Percentiles rank a stretch among this genome's conserved stretches.
These are phyloP conservation scores for Clivina fossor DNA, from an alignment of 2,888 invertebrate species.

Conservation along the genomic window DNA sequence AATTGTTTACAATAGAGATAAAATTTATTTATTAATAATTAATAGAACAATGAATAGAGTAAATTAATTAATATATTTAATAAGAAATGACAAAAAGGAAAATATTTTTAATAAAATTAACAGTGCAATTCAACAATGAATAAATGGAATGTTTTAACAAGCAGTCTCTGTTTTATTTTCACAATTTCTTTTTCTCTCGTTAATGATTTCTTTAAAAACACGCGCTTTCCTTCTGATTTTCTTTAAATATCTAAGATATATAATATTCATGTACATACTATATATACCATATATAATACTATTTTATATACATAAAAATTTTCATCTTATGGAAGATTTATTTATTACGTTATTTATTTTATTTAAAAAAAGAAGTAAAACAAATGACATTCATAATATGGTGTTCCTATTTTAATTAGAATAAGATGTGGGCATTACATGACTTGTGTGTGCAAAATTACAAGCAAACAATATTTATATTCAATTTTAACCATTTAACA, in stretches of 20 bases:
- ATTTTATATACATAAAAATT: slow-evolving; percentile 31
- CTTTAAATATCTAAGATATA: slow-evolving; percentile 31
- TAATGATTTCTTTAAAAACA: slow-evolving; percentile 25
- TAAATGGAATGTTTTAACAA: slow-evolving; percentile 44
- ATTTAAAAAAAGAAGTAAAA: too few relatives aligned
- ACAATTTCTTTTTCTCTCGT: slow-evolving; percentile 12
- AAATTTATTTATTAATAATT: too few relatives aligned
- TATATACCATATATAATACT: too few relatives aligned
- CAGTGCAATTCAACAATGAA: slow-evolving; percentile 33
- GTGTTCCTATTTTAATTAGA: slow-evolving; percentile 32
- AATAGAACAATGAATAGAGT: too few relatives aligned
- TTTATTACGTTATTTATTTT: slow-evolving; percentile 28
- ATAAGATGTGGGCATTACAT: slow-evolving; percentile 19
- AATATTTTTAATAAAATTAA: slow-evolving; percentile 30
- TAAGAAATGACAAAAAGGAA: too few relatives aligned
- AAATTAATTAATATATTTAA: too few relatives aligned
- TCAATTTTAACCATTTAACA: not conserved
- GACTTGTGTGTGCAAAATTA: too few relatives aligned
- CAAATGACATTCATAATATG: slow-evolving; percentile 27
- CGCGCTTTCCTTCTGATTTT: slow-evolving; percentile 23
- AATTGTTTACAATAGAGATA: too few relatives aligned
- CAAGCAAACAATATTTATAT: too few relatives aligned
- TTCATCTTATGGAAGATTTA: slow-evolving; percentile 33
- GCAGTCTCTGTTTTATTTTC: slow-evolving; percentile 42
- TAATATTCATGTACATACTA: slow-evolving; percentile 32